A percentile compares a stretch with the other conserved stretches of the same genome.
Evolutionary conservation across 2,888 invertebrate genomes (phyloP).

Genomic region (Germaria angustata): DNA sequence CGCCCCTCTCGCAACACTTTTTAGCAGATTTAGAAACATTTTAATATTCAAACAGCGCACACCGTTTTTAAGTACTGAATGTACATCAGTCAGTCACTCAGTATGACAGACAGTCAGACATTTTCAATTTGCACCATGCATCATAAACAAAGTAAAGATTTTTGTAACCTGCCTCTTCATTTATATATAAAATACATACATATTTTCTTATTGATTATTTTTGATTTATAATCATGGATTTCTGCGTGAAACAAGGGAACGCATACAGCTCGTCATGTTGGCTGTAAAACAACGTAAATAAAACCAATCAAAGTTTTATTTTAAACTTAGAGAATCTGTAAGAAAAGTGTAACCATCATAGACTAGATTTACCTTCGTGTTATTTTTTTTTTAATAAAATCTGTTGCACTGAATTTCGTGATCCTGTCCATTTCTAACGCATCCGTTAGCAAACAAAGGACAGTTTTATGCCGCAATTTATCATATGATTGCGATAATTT

Average conservation of each 20-base stretch:
- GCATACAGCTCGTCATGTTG: background rate
- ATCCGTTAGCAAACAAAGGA: no score
- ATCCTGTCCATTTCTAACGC: no score
- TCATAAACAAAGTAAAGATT: constrained; percentile 28
- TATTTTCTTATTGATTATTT: constrained; percentile 10
- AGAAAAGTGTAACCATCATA: background rate
- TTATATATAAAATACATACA: background rate
- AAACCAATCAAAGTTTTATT: background rate
- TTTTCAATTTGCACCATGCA: constrained; percentile 59
- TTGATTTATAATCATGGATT: constrained; percentile 9
- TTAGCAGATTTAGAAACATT: constrained; percentile 1
- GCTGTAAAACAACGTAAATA: background rate
- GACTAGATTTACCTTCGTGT: no score
- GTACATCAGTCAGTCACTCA: constrained; percentile 50
- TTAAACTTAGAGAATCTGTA: background rate
- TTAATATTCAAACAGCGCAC: constrained; percentile 36
- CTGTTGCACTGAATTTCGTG: no score
- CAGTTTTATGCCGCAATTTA: no score
- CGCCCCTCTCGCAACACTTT: background rate
- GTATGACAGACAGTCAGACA: constrained; percentile 46
- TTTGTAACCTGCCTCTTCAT: no score
- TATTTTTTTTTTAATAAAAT: no score
- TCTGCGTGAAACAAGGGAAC: background rate
- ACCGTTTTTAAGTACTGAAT: constrained; percentile 13
- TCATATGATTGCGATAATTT: no score